These are phyloP conservation scores for Eretmochelys imbricata DNA, from an alignment of 2,113 vertebrate species.

Conservation along the genomic window DNA sequence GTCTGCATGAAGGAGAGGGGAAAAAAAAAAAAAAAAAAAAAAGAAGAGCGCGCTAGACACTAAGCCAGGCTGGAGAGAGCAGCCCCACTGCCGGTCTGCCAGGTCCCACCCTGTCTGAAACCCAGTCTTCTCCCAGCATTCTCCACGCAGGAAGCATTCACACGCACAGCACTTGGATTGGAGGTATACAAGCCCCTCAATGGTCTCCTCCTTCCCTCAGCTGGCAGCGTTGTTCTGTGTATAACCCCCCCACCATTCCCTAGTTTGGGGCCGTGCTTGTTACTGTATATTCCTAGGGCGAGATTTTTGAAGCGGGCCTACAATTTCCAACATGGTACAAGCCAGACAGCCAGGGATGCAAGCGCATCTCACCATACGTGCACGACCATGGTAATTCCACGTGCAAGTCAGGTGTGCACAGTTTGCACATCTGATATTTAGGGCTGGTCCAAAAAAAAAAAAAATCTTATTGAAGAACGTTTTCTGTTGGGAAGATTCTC, in stretches of 20 bases:
- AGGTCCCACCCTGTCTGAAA: neutral
- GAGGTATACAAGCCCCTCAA: neutral
- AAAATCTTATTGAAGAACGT: neutral
- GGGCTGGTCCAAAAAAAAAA: neutral
- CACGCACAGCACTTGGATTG: neutral
- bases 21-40: neutral
- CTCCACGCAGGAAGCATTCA: neutral
- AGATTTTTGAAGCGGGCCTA: neutral
- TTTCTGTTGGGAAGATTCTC: neutral
- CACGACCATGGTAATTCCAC: neutral
- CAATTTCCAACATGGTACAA: neutral
- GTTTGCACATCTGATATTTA: neutral
- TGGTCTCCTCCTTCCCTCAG: neutral
- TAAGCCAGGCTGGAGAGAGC: rapidly evolving
- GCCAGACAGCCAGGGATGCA: neutral
- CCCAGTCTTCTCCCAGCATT: neutral
- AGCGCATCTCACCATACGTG: neutral
- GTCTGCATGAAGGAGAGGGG: conserved; percentile 63
- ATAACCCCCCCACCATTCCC: neutral
- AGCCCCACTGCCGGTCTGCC: no score
- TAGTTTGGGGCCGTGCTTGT: neutral
- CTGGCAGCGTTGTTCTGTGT: neutral
- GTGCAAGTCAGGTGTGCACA: no score
- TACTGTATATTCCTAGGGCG: neutral
- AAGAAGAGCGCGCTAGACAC: neutral